A percentile compares a stretch with the other conserved stretches of the same genome.
Conservation (phyloP, 1,140 invertebrate genomes). For the Drosophila sucinea region DNA sequence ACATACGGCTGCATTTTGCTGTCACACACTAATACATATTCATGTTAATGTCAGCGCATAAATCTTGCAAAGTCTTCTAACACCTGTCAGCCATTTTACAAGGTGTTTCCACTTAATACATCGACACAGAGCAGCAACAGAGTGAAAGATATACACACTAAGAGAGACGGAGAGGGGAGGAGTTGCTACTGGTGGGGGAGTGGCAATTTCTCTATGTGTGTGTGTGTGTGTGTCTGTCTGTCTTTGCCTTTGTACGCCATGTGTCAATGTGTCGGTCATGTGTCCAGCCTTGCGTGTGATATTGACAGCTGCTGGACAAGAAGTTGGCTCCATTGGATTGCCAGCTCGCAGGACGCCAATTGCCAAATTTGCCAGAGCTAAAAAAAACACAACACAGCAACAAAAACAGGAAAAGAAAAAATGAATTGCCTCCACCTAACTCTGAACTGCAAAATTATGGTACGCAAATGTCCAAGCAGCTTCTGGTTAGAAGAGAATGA, state of each 20-base stretch:
- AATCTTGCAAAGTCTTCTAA: slow-evolving; percentile 81
- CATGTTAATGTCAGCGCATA: slow-evolving; percentile 81
- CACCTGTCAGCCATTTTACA: slow-evolving; percentile 81
- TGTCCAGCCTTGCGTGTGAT: slow-evolving; percentile 76
- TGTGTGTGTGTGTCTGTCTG: slow-evolving; percentile 29
- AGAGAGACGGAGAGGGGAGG: slow-evolving; percentile 24
- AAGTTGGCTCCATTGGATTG: slow-evolving; percentile 37
- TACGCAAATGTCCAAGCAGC: slow-evolving; percentile 59
- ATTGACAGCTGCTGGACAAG: slow-evolving; percentile 63
- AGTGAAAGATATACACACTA: neutral
- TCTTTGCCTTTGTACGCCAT: slow-evolving; percentile 72
- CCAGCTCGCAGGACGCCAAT: slow-evolving; percentile 19
- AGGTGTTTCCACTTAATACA: slow-evolving; percentile 81
- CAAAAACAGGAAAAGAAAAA: slow-evolving; percentile 17
- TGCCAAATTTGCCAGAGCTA: slow-evolving; percentile 6
- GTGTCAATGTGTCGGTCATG: slow-evolving; percentile 80
- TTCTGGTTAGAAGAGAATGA: neutral
- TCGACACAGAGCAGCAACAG: slow-evolving; percentile 39
- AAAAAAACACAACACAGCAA: slow-evolving; percentile 9
- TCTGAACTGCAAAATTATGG: slow-evolving; percentile 55
- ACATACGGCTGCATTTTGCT: slow-evolving; percentile 44
- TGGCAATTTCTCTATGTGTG: slow-evolving; percentile 16
- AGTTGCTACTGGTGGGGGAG: neutral
- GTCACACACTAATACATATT: slow-evolving; percentile 73
- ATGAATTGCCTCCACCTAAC: slow-evolving; percentile 15